Evolutionary conservation across 2,797 vertebrate species (phyloP).

Genomic region (Pterois miles): DNA sequence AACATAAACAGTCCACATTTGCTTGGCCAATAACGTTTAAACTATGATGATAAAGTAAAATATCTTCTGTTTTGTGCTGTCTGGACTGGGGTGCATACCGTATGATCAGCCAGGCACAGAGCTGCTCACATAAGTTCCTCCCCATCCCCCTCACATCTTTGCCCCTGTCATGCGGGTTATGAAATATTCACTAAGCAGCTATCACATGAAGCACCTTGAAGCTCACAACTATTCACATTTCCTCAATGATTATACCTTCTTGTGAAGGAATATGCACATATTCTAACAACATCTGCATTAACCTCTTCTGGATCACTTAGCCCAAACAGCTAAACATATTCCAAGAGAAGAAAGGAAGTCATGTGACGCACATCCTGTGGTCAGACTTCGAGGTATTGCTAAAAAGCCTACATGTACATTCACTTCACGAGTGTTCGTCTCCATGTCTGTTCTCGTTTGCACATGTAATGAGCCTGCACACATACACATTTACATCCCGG

Average conservation of each 20-base stretch:
- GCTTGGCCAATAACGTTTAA: neutral
- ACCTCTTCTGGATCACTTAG: neutral
- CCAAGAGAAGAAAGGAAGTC: neutral
- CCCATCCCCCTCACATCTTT: slow-evolving; percentile 55
- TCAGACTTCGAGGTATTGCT: neutral
- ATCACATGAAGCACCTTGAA: slow-evolving; percentile 60
- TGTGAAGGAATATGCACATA: slow-evolving; percentile 18
- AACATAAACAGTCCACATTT: neutral
- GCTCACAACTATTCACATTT: slow-evolving; percentile 45
- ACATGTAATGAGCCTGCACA: slow-evolving; percentile 36
- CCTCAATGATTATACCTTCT: slow-evolving; percentile 7
- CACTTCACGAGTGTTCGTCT: neutral
- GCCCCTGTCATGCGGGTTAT: slow-evolving; percentile 70
- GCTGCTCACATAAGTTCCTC: slow-evolving; percentile 31
- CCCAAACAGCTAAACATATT: neutral
- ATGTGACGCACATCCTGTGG: neutral
- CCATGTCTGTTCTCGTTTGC: slow-evolving; percentile 50
- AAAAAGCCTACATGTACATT: neutral
- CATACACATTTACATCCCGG: slow-evolving; percentile 27
- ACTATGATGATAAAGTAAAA: neutral
- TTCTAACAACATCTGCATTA: slow-evolving; percentile 19
- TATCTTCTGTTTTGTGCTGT: neutral
- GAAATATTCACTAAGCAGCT: slow-evolving; percentile 81
- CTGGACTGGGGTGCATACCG: neutral
- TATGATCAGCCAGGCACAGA: neutral